Percentiles rank a stretch among this genome's conserved stretches.
These are phyloP conservation scores for Cherax quadricarinatus DNA, from an alignment of 1,140 invertebrate genomes.

Conservation along the genomic window DNA sequence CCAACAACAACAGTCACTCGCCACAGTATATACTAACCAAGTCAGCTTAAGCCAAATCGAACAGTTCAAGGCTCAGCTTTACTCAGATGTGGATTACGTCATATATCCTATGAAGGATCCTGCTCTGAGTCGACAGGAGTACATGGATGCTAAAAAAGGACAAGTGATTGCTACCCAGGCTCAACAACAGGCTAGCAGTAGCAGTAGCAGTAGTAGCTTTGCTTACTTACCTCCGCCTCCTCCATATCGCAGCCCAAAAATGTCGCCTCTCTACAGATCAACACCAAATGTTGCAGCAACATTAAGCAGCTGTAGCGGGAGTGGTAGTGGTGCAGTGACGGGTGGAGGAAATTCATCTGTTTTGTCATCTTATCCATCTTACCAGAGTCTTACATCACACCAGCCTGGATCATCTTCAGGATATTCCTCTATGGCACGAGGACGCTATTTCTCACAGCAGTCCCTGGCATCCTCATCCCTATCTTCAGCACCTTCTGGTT, in stretches of 20 bases:
- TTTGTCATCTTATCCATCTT: slow-evolving; percentile 73
- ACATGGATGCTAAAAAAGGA: slow-evolving; percentile 89
- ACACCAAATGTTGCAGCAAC: slow-evolving; percentile 83
- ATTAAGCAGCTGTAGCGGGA: slow-evolving; percentile 43
- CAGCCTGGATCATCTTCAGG: slow-evolving; percentile 74
- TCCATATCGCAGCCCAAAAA: slow-evolving; percentile 74
- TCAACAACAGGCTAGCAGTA: slow-evolving; percentile 54
- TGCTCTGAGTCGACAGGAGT: slow-evolving; percentile 91
- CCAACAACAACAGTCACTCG: slow-evolving; percentile 77
- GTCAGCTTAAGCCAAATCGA: slow-evolving; percentile 87
- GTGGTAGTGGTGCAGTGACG: background rate
- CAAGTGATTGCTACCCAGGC: slow-evolving; percentile 68
- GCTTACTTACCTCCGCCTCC: slow-evolving; percentile 82
- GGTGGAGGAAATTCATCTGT: slow-evolving; percentile 41
- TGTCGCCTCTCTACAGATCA: slow-evolving; percentile 84
- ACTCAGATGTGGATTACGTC: slow-evolving; percentile 92
- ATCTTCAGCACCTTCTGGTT: slow-evolving; percentile 73
- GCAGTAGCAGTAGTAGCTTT: slow-evolving; percentile 65
- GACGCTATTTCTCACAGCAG: slow-evolving; percentile 74
- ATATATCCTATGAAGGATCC: slow-evolving; percentile 93
- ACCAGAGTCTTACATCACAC: slow-evolving; percentile 74
- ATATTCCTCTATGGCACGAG: slow-evolving; percentile 74
- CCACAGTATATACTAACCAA: slow-evolving; percentile 82
- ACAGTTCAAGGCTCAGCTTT: slow-evolving; percentile 90
- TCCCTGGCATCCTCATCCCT: slow-evolving; percentile 74